These are phyloP conservation scores for Centropus bengalensis DNA, from an alignment of 2,113 vertebrate genomes.

Conservation along the genomic window DNA sequence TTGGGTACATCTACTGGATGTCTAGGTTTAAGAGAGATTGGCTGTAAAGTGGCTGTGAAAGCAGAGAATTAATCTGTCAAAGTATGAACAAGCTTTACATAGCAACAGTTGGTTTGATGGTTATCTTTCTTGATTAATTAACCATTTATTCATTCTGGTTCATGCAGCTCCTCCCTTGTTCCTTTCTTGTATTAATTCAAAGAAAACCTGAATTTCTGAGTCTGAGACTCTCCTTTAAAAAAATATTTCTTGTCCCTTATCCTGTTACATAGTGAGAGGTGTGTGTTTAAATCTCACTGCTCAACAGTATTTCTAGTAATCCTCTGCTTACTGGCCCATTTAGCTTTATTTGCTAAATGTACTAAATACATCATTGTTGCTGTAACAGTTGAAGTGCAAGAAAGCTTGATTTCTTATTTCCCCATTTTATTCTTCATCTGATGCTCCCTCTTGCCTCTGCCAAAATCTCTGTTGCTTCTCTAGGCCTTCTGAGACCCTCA, in stretches of 20 bases:
- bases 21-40: neutral
- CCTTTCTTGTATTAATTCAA: neutral
- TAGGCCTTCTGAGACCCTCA: neutral
- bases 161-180: neutral
- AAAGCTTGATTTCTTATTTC: neutral
- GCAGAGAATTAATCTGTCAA: neutral
- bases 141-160: neutral
- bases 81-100: neutral
- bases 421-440: neutral
- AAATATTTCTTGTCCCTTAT: neutral
- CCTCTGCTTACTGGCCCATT: neutral
- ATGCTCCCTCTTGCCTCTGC: rapidly evolving
- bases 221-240: neutral
- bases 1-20: neutral
- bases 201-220: neutral
- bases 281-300: neutral
- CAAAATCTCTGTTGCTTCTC: neutral
- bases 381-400: neutral
- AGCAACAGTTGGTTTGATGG: neutral
- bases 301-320: neutral
- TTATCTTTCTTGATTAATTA: neutral
- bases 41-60: neutral
- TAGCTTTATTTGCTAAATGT: neutral
- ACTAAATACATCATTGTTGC: neutral
- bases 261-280: neutral